phyloP scores from a whole-genome alignment of 2,113 vertebrate genomes.

The Aldabrachelys gigantea region DNA sequence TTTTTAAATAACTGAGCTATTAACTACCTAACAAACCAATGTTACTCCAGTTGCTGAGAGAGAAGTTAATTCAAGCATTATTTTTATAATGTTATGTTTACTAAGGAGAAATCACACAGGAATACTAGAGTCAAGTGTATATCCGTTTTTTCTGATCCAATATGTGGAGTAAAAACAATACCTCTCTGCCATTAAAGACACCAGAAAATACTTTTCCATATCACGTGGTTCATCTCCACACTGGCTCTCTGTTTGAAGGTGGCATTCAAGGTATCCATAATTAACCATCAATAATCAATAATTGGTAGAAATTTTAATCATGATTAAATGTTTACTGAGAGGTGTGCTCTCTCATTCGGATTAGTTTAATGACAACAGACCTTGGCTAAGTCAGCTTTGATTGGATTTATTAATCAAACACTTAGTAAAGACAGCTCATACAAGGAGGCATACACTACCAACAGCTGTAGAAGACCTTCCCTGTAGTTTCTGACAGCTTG shows the following conservation, averaged over 20 bases:
- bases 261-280: rapidly evolving
- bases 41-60: background rate
- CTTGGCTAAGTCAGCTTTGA: background rate
- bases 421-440: background rate
- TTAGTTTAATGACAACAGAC: background rate
- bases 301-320: background rate
- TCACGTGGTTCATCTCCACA: background rate
- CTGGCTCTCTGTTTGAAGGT: background rate
- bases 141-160: background rate
- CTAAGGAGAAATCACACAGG: background rate
- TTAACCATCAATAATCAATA: background rate
- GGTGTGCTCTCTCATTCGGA: background rate
- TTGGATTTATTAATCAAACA: background rate
- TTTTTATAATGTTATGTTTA: constrained; percentile 40
- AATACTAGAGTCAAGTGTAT: background rate
- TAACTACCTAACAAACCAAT: constrained; percentile 4
- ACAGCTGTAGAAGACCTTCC: background rate
- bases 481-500: background rate
- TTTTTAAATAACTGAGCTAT: constrained; percentile 38
- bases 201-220: background rate
- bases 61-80: constrained; percentile 29
- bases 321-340: background rate
- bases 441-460: background rate
- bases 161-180: background rate
- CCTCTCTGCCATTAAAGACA: background rate